Conservation (phyloP, 2,888 invertebrate species). For the Serripes groenlandicus region DNA sequence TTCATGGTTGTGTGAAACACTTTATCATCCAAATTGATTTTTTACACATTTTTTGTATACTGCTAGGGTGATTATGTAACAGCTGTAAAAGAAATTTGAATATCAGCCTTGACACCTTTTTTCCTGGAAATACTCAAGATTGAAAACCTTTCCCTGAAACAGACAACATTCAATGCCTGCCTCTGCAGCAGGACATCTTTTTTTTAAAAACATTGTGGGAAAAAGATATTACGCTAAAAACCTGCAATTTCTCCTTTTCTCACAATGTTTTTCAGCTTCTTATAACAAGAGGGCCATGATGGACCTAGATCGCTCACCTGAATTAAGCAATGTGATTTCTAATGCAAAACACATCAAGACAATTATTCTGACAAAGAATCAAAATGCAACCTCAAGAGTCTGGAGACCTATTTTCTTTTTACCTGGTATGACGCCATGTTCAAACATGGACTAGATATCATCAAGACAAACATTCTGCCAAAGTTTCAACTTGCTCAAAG, state of each 20-base stretch:
- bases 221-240: not conserved
- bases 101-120: not conserved
- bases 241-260: not conserved
- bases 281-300: too few relatives aligned
- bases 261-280: not conserved
- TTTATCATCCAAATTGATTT: slow-evolving; percentile 4
- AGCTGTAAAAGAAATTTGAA: slow-evolving; percentile 6
- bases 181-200: not conserved
- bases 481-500: too few relatives aligned
- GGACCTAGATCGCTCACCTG: too few relatives aligned
- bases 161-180: not conserved
- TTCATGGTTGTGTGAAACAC: not conserved
- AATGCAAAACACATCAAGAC: too few relatives aligned
- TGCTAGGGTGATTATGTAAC: slow-evolving; percentile 3
- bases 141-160: not conserved
- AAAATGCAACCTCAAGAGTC: too few relatives aligned
- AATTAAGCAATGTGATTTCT: too few relatives aligned
- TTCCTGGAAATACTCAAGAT: not conserved
- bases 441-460: too few relatives aligned
- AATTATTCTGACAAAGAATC: too few relatives aligned
- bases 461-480: too few relatives aligned
- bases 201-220: not conserved
- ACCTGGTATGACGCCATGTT: too few relatives aligned
- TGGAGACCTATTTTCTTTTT: too few relatives aligned
- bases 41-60: not conserved